Evolutionary conservation across 2,113 vertebrate species (phyloP), one percentile per base, ranked within the genome.

Genomic region (Hippocampus comes): DNA sequence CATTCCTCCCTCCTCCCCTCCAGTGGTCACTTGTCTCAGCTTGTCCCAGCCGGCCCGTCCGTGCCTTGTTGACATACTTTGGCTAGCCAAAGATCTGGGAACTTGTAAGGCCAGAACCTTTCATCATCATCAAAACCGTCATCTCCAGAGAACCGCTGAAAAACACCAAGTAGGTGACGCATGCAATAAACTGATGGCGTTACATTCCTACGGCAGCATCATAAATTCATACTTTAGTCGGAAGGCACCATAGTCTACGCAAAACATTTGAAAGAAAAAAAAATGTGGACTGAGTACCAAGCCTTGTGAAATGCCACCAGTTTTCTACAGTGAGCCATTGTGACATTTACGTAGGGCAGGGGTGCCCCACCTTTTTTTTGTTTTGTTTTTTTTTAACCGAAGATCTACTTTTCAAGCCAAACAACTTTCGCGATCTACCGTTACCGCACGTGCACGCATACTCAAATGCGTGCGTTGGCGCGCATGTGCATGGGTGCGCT

Each of bases 21-120:
- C 82, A 73, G 34, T 72, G 75, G 85, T 89, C 84, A 86, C 89
- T 89, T 91, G 91, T 88, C 87, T 79, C 68, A 89, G 88, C 90
- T 81, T 91, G 90, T 73, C 89, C 79, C 75, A 83, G 80, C 63
- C 71, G 21, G n/a, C 79, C 56, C 2, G 67, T 72, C 56, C 2
- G 67, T 72, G 77, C 78, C 66, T 79, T 86, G 87, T 90, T 89
- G 84, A 90, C 79, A 84, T 77, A 70, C 75, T 79, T 61, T 72
- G 71, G 38, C 81, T 67, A 27, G 34, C 74, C 53, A 15, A 46
- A 73, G 74, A 86, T 84, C 68, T 78, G 80, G 76, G 85, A 86
- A 86, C 87, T 88, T 88, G 82, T 76, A 77, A 71, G 70, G 56
- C 84, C 85, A 87, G 85, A 81, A 84, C 60, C 74, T 21, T 0